Evolutionary conservation across 2,797 vertebrate species (phyloP).

Genomic region (Syndactyla subalaris): DNA sequence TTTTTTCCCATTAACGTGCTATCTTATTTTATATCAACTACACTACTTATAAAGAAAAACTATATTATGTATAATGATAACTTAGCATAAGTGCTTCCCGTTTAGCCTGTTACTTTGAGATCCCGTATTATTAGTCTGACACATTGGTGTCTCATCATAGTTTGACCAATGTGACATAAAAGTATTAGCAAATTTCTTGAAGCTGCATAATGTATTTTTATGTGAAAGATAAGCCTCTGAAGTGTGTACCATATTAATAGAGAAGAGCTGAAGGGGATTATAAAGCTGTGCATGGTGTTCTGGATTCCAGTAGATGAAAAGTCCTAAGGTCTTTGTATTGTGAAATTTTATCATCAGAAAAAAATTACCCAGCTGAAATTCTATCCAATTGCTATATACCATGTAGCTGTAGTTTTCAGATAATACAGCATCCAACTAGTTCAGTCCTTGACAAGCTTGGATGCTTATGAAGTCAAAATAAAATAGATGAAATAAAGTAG

Average conservation of each 20-base stretch:
- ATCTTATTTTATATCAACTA: background rate
- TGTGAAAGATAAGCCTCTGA: background rate
- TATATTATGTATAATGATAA: background rate
- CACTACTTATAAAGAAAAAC: background rate
- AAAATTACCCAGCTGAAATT: background rate
- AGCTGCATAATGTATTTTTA: background rate
- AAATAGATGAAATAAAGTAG: background rate
- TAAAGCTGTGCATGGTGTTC: background rate
- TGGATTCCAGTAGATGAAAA: background rate
- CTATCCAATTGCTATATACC: background rate
- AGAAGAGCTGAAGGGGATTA: background rate
- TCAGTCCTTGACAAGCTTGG: background rate
- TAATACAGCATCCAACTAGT: background rate
- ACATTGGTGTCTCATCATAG: background rate
- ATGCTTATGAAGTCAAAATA: background rate
- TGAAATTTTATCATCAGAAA: background rate
- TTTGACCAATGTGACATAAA: background rate
- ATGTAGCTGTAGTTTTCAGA: background rate
- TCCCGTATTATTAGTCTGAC: background rate
- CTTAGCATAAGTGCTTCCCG: background rate
- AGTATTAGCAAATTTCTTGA: background rate
- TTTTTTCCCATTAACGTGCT: background rate
- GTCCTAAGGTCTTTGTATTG: background rate
- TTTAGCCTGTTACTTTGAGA: background rate
- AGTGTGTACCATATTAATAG: background rate